These are phyloP conservation scores for Phortica magna DNA, from an alignment of 2,888 invertebrate species.

Conservation along the genomic window DNA sequence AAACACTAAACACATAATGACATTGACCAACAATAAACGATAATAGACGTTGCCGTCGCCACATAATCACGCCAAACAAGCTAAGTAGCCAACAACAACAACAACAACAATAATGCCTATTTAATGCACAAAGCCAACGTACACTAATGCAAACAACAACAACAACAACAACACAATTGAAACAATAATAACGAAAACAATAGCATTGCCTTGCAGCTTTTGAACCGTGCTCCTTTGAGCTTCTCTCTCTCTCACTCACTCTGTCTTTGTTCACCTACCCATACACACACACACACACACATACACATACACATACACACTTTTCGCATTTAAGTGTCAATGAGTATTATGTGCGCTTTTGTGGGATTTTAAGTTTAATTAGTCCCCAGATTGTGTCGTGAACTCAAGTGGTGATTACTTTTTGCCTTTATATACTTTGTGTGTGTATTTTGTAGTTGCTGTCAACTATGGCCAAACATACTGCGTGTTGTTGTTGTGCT, in stretches of 20 bases:
- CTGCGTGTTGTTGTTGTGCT: not conserved
- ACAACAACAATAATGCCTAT: not conserved
- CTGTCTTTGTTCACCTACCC: not conserved
- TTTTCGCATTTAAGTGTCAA: constrained; percentile 4
- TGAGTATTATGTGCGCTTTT: constrained; percentile 44
- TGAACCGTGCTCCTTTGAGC: not conserved
- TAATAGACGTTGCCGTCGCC: not conserved
- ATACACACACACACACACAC: too few species aligned
- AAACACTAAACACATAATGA: not conserved
- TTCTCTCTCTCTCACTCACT: not conserved
- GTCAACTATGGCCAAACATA: constrained; percentile 40
- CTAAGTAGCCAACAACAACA: not conserved
- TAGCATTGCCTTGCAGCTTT: not conserved
- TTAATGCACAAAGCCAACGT: not conserved
- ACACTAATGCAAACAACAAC: constrained; percentile 38
- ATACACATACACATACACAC: not conserved
- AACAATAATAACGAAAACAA: not conserved
- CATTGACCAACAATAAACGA: not conserved
- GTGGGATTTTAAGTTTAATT: constrained; percentile 64
- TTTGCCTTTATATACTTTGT: constrained; percentile 4
- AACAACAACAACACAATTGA: not conserved
- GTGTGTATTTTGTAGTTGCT: constrained; percentile 34
- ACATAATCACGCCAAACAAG: not conserved
- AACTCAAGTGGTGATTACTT: constrained; percentile 32
- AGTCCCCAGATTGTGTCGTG: constrained; percentile 39